Evolutionary conservation across 1,140 invertebrate species (phyloP).

Genomic region (Ectropis grisescens): DNA sequence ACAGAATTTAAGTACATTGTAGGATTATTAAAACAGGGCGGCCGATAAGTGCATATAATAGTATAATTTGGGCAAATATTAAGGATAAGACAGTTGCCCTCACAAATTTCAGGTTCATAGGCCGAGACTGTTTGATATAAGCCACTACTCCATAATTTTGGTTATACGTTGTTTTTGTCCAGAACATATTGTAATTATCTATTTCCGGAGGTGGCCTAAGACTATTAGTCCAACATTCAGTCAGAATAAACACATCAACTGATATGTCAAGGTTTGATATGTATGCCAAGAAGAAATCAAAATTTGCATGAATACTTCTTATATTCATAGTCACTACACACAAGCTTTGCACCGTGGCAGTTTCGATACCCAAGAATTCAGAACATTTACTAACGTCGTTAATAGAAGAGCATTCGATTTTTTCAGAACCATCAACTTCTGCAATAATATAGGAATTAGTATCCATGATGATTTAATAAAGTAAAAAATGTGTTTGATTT

Average conservation of each 20-base stretch:
- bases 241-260: conserved; percentile 12
- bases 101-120: not conserved
- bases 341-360: too few species aligned
- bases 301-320: conserved; percentile 1
- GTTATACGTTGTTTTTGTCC: conserved; percentile 1
- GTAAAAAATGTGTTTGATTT: too few species aligned
- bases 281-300: conserved; percentile 9
- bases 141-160: too few species aligned
- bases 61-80: conserved; percentile 2
- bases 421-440: too few species aligned
- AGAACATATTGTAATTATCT: conserved; percentile 8
- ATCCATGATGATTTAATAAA: too few species aligned
- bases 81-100: conserved; percentile 12
- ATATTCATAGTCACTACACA: too few species aligned
- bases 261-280: conserved; percentile 1
- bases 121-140: too few species aligned
- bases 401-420: too few species aligned
- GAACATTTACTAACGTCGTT: too few species aligned
- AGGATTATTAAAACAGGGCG: conserved; percentile 8
- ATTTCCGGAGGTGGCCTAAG: conserved; percentile 5
- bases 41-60: conserved; percentile 10
- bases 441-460: too few species aligned
- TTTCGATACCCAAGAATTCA: too few species aligned
- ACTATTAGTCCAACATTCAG: conserved; percentile 11
- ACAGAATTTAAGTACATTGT: conserved; percentile 6